Evolutionary conservation across 2,113 vertebrate genomes (phyloP).

Genomic region (Puntigrus tetrazona): DNA sequence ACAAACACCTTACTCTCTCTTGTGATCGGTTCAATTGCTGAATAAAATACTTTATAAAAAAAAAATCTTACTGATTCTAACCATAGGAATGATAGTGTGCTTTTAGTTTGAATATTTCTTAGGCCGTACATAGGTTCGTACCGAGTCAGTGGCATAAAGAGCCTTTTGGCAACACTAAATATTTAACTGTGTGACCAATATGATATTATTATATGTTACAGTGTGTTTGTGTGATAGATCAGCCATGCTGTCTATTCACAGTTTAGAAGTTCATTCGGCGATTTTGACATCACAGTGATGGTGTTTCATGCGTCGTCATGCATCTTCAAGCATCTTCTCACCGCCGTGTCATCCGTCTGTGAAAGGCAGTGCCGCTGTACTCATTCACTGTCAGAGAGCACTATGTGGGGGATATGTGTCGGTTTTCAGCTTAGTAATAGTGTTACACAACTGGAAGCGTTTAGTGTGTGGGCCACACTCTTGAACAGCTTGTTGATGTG

Average conservation of each 20-base stretch:
- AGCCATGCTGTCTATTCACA: neutral
- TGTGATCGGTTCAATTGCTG: neutral
- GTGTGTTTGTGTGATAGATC: neutral
- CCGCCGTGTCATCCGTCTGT: slow-evolving; percentile 9
- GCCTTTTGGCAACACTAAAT: neutral
- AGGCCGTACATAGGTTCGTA: neutral
- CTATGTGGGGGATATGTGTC: slow-evolving; percentile 33
- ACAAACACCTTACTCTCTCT: neutral
- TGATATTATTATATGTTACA: neutral
- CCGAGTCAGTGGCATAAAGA: neutral
- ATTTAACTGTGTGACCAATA: neutral
- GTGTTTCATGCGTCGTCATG: neutral
- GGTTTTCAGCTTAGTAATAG: slow-evolving; percentile 56
- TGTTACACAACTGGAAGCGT: slow-evolving; percentile 56
- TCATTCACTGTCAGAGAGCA: slow-evolving; percentile 48
- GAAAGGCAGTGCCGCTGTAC: slow-evolving; percentile 39
- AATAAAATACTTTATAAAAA: neutral
- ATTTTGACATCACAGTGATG: slow-evolving; percentile 1
- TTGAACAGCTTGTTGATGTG: slow-evolving; percentile 38
- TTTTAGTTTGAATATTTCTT: neutral
- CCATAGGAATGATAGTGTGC: neutral
- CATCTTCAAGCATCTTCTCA: neutral
- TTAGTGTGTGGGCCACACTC: slow-evolving; percentile 57
- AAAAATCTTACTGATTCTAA: neutral
- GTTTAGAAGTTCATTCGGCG: neutral